These are phyloP conservation scores for Scyliorhinus canicula DNA, from an alignment of 2,797 vertebrate species.

Conservation along the genomic window DNA sequence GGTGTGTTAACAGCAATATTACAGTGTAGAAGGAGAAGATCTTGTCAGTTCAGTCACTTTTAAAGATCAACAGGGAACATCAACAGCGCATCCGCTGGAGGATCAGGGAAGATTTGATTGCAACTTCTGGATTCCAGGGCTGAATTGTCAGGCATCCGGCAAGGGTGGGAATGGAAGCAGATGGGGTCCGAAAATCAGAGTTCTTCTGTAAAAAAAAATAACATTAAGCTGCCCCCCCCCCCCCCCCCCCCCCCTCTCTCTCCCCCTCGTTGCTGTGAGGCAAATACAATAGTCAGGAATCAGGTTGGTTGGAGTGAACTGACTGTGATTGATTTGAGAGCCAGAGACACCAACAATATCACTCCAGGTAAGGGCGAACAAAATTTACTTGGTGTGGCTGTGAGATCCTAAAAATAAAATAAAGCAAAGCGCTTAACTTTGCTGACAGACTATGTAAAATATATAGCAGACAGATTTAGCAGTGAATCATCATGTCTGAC, in stretches of 20 bases:
- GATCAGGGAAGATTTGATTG: too few relatives aligned
- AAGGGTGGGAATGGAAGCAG: too few relatives aligned
- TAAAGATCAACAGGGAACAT: too few relatives aligned
- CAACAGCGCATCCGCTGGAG: too few relatives aligned
- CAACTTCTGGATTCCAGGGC: too few relatives aligned
- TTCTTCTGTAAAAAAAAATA: background rate
- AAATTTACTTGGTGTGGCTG: background rate
- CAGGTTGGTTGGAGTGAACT: background rate
- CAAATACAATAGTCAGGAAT: background rate
- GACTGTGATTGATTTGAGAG: background rate
- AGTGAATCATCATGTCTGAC: constrained; percentile 5
- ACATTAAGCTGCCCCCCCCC: background rate
- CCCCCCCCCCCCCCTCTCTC: too few relatives aligned
- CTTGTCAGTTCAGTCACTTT: too few relatives aligned
- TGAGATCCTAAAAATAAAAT: constrained; percentile 26
- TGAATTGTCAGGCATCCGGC: too few relatives aligned
- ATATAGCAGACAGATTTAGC: background rate
- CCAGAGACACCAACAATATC: background rate
- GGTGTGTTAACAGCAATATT: too few relatives aligned
- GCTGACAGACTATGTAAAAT: background rate
- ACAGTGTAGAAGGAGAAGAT: too few relatives aligned
- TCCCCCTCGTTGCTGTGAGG: background rate
- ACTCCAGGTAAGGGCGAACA: background rate
- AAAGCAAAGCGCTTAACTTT: background rate
- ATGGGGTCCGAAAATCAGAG: constrained; percentile 26